Conservation (phyloP, 2,888 invertebrate genomes). For the Coelinius sp. region DNA sequence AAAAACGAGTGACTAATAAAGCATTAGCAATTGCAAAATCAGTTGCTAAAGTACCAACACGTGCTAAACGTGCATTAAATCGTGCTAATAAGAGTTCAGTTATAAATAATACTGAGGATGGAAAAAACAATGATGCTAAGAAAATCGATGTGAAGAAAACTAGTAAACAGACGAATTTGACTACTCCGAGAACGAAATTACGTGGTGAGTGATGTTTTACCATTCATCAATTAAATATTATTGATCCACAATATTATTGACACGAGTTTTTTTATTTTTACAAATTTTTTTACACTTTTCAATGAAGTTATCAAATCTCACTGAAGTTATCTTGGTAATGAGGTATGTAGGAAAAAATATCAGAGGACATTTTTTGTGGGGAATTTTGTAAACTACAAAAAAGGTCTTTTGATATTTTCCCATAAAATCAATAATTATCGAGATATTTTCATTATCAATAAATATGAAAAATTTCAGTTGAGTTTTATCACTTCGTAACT, state of each 20-base stretch:
- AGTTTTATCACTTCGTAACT: background rate
- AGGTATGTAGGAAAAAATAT: too few relatives aligned
- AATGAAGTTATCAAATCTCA: background rate
- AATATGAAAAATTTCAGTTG: too few relatives aligned
- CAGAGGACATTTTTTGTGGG: too few relatives aligned
- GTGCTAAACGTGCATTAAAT: slow-evolving; percentile 66
- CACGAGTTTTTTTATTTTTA: background rate
- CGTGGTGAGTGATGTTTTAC: slow-evolving; percentile 56
- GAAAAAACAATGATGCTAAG: slow-evolving; percentile 51
- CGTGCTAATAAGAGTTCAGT: slow-evolving; percentile 52
- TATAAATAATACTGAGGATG: slow-evolving; percentile 41
- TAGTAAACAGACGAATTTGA: slow-evolving; percentile 51
- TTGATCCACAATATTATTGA: slow-evolving; percentile 21
- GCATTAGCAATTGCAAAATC: slow-evolving; percentile 61
- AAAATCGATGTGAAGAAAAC: slow-evolving; percentile 60
- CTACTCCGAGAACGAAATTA: slow-evolving; percentile 59
- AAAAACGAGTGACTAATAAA: slow-evolving; percentile 58
- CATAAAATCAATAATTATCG: too few relatives aligned
- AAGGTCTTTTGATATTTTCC: too few relatives aligned
- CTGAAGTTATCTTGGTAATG: too few relatives aligned
- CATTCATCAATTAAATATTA: slow-evolving; percentile 29
- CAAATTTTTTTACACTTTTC: background rate
- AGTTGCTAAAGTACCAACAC: slow-evolving; percentile 64
- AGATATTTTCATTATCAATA: too few relatives aligned
- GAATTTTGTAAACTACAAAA: too few relatives aligned